These are phyloP conservation scores for Zoanthus sociatus DNA, from an alignment of 92 coral and sea anemone species.

Conservation along the genomic window DNA sequence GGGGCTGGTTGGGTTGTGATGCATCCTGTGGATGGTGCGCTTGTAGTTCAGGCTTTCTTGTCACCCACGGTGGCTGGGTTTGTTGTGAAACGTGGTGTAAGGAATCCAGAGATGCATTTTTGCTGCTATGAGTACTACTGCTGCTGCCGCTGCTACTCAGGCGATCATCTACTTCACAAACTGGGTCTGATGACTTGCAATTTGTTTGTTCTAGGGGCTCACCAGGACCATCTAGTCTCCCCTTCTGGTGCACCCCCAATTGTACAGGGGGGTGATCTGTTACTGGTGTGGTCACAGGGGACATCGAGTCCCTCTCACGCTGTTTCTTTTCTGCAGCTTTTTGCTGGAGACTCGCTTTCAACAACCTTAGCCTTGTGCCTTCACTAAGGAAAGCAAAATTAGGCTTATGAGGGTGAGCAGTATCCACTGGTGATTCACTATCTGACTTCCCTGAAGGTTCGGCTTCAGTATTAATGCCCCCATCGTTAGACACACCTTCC, in stretches of 20 bases:
- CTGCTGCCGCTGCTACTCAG: conserved; percentile 82
- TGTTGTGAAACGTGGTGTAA: conserved; percentile 68
- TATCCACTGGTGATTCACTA: conserved; percentile 14
- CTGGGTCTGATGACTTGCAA: conserved; percentile 65
- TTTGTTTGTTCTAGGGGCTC: conserved; percentile 57
- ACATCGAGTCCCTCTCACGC: conserved; percentile 66
- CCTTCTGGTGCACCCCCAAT: conserved; percentile 24
- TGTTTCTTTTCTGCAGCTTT: conserved; percentile 91
- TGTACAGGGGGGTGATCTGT: conserved; percentile 7
- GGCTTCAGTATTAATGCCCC: conserved; percentile 52
- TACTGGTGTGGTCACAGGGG: conserved; percentile 36
- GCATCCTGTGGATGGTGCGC: conserved; percentile 15
- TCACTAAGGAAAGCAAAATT: conserved; percentile 87
- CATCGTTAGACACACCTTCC: conserved; percentile 58
- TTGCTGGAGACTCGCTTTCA: conserved; percentile 87
- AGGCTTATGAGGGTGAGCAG: conserved; percentile 54
- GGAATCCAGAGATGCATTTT: conserved; percentile 85
- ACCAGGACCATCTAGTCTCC: conserved; percentile 33
- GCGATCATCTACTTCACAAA: conserved; percentile 68
- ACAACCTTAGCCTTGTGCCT: conserved; percentile 82
- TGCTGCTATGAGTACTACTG: conserved; percentile 86
- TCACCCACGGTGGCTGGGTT: conserved; percentile 38
- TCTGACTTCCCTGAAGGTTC: conserved; percentile 49
- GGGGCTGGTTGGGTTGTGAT: conserved; percentile 8
- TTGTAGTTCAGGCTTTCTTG: conserved; percentile 32